Evolutionary conservation across 2,888 invertebrate species (phyloP).

Genomic region (Ectemnius continuus): DNA sequence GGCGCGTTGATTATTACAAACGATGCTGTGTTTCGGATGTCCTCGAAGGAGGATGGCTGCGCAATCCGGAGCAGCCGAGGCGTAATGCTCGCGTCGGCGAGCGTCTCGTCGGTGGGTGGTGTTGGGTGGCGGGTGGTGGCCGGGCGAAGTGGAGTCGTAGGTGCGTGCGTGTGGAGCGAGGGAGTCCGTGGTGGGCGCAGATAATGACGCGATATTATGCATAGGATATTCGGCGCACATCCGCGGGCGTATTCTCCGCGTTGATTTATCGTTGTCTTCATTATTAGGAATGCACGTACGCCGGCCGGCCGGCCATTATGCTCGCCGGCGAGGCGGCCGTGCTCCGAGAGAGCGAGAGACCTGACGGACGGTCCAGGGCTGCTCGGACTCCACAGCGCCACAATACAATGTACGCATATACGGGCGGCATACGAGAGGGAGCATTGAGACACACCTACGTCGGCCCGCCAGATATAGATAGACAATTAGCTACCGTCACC

Average conservation of each 20-base stretch:
- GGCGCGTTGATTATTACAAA: not conserved
- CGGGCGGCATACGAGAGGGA: slow-evolving; percentile 69
- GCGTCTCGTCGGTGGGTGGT: slow-evolving; percentile 39
- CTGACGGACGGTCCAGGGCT: slow-evolving; percentile 70
- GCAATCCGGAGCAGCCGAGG: slow-evolving; percentile 16
- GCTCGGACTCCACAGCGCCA: slow-evolving; percentile 59
- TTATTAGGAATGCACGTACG: slow-evolving; percentile 78
- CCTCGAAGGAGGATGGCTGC: slow-evolving; percentile 32
- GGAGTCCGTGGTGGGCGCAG: slow-evolving; percentile 59
- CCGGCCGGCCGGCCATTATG: slow-evolving; percentile 71
- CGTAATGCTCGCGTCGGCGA: not conserved
- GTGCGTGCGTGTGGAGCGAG: slow-evolving; percentile 42
- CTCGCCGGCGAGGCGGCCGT: slow-evolving; percentile 53
- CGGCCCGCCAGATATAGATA: slow-evolving; percentile 71
- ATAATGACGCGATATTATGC: slow-evolving; percentile 78
- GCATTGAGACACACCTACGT: slow-evolving; percentile 76
- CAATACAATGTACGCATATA: slow-evolving; percentile 72
- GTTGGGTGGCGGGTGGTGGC: slow-evolving; percentile 26
- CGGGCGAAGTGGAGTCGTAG: slow-evolving; percentile 60
- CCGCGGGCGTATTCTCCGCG: slow-evolving; percentile 77
- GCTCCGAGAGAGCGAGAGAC: slow-evolving; percentile 46
- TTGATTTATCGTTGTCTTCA: slow-evolving; percentile 79
- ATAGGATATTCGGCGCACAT: slow-evolving; percentile 77
- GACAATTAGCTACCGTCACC: slow-evolving; percentile 76
- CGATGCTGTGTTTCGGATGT: slow-evolving; percentile 5